Evolutionary conservation across 2,888 invertebrate species (phyloP).

Genomic region (Barypeithes pellucidus): DNA sequence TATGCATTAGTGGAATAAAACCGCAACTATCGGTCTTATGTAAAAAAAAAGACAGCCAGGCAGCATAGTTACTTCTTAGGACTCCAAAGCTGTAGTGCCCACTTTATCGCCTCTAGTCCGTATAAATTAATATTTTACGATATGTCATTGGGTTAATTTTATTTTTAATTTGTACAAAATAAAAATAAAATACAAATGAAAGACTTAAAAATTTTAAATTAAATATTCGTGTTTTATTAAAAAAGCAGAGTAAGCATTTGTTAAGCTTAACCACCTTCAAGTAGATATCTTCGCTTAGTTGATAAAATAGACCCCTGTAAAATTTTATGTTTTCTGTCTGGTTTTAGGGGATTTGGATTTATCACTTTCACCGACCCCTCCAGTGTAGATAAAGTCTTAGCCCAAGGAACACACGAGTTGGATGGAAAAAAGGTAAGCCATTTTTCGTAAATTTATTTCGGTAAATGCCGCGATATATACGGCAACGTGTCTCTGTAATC

Average conservation of each 20-base stretch:
- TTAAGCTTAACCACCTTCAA: constrained; percentile 14
- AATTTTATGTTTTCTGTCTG: constrained; percentile 49
- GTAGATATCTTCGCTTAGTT: constrained; percentile 45
- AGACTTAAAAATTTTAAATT: background rate
- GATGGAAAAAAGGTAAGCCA: constrained; percentile 97
- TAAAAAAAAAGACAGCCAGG: no score
- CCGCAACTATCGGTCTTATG: no score
- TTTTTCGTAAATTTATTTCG: constrained; percentile 30
- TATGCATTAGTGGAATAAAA: no score
- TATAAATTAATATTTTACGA: no score
- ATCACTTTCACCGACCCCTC: constrained; percentile 99
- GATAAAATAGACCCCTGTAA: constrained; percentile 41
- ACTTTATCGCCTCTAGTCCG: no score
- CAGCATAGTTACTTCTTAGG: no score
- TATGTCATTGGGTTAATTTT: no score
- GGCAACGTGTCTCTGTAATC: background rate
- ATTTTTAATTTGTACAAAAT: no score
- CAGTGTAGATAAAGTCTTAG: constrained; percentile 99
- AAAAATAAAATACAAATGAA: background rate
- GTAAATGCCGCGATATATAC: constrained; percentile 19
- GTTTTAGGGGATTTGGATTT: constrained; percentile 98
- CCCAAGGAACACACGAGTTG: constrained; percentile 98
- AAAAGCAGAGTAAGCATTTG: constrained; percentile 20
- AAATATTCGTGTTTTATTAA: constrained; percentile 10
- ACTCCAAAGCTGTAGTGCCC: no score